Conservation (phyloP, 2,113 vertebrate species). For the Mixornis gularis region DNA sequence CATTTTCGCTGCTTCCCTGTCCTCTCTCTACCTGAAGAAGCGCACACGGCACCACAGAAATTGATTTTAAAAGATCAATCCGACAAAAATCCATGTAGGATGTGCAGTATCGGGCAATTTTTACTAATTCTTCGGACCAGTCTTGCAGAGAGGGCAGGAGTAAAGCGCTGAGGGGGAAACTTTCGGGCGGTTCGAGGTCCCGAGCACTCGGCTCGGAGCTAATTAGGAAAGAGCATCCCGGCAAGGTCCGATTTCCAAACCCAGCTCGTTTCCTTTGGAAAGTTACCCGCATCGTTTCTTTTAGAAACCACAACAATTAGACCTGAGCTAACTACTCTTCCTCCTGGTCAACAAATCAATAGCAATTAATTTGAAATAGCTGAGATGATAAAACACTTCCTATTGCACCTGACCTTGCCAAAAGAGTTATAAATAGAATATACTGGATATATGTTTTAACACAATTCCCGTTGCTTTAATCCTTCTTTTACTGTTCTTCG, state of each 20-base stretch:
- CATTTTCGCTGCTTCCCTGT: neutral
- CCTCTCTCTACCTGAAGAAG: neutral
- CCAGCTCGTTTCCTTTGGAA: neutral
- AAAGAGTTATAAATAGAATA: neutral
- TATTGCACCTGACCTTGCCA: neutral
- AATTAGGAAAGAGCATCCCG: slow-evolving; percentile 18
- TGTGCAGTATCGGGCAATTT: neutral
- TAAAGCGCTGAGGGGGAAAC: neutral
- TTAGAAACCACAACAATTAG: slow-evolving; percentile 29
- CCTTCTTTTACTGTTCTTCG: neutral
- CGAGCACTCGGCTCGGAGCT: neutral
- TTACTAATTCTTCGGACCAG: neutral
- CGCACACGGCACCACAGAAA: neutral
- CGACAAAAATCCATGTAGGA: neutral
- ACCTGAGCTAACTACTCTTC: slow-evolving; percentile 12
- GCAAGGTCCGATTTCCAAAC: neutral
- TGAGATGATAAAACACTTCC: slow-evolving; percentile 14
- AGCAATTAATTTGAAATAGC: slow-evolving; percentile 49
- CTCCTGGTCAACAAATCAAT: slow-evolving; percentile 43
- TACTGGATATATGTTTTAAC: neutral
- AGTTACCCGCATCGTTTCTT: neutral
- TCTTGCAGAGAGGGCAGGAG: neutral
- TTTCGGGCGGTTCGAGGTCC: neutral
- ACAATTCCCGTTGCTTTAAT: neutral
- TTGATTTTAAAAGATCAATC: neutral